Evolutionary conservation across 2,113 vertebrate species (phyloP).

Genomic region (Paralichthys olivaceus): DNA sequence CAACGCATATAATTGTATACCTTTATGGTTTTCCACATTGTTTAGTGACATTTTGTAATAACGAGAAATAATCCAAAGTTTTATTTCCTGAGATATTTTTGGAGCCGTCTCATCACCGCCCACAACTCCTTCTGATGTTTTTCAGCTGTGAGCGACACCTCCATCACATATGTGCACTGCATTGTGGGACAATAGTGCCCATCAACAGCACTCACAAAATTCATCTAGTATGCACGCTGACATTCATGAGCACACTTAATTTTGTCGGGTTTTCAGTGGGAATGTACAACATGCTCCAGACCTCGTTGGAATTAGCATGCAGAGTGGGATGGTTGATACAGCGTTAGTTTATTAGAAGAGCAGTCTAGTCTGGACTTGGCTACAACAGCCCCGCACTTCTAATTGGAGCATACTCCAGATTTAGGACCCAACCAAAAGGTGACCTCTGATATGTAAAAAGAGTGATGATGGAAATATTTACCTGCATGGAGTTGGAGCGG

Average conservation of each 20-base stretch:
- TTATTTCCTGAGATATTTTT: conserved; percentile 16
- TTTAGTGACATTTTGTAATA: background rate
- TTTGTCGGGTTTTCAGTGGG: conserved; percentile 29
- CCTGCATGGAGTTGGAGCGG: conserved; percentile 88
- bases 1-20: background rate
- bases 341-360: conserved; percentile 28
- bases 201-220: conserved; percentile 51
- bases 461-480: conserved; percentile 63
- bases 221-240: conserved; percentile 50
- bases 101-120: conserved; percentile 46
- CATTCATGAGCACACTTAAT: conserved; percentile 58
- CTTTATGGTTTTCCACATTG: background rate
- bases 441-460: conserved; percentile 41
- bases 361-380: conserved; percentile 16
- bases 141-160: conserved; percentile 48
- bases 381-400: conserved; percentile 29
- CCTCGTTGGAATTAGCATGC: conserved; percentile 33
- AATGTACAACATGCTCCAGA: conserved; percentile 33
- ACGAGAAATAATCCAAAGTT: conserved; percentile 24
- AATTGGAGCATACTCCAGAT: conserved; percentile 38
- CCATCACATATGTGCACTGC: conserved; percentile 32
- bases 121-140: conserved; percentile 54
- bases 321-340: conserved; percentile 37
- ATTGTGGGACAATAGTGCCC: conserved; percentile 49
- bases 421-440: conserved; percentile 32